These are phyloP conservation scores for Andrena camellia DNA, from an alignment of 2,888 invertebrate genomes.

Conservation along the genomic window DNA sequence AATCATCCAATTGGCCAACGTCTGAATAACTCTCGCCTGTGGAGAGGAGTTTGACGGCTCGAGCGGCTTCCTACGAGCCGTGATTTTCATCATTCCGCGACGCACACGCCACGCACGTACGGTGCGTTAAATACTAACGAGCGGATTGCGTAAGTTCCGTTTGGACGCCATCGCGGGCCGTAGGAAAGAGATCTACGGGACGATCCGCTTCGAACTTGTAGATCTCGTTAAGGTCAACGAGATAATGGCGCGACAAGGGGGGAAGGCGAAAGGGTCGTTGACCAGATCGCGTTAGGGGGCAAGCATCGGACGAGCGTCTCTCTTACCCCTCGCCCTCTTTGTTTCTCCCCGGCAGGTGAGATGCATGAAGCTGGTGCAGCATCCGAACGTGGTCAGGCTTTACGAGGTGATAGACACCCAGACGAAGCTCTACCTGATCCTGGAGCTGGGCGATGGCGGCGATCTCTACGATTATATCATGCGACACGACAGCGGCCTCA, in stretches of 20 bases:
- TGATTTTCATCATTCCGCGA: slow-evolving; percentile 37
- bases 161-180: slow-evolving; percentile 41
- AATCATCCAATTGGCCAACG: background rate
- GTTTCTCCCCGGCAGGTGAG: slow-evolving; percentile 88
- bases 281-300: slow-evolving; percentile 31
- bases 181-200: slow-evolving; percentile 52
- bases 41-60: slow-evolving; percentile 5
- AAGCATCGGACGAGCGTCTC: background rate
- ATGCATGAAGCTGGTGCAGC: slow-evolving; percentile 99
- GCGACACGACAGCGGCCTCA: slow-evolving; percentile 96
- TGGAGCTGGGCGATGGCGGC: slow-evolving; percentile 99
- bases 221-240: slow-evolving; percentile 70
- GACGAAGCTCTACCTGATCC: slow-evolving; percentile 97
- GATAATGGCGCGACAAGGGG: slow-evolving; percentile 60
- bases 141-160: slow-evolving; percentile 59
- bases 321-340: slow-evolving; percentile 4
- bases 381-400: slow-evolving; percentile 98
- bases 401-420: slow-evolving; percentile 99
- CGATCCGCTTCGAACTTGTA: slow-evolving; percentile 57
- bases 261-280: slow-evolving; percentile 54
- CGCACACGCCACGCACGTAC: background rate
- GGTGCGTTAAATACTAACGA: slow-evolving; percentile 49
- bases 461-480: slow-evolving; percentile 99
- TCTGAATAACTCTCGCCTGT: background rate
- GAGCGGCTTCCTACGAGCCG: slow-evolving; percentile 36